A percentile compares a stretch with the other conserved stretches of the same genome.
These are phyloP conservation scores for Eulemur albifrons DNA, from an alignment of 2,797 vertebrate genomes.

Conservation along the genomic window DNA sequence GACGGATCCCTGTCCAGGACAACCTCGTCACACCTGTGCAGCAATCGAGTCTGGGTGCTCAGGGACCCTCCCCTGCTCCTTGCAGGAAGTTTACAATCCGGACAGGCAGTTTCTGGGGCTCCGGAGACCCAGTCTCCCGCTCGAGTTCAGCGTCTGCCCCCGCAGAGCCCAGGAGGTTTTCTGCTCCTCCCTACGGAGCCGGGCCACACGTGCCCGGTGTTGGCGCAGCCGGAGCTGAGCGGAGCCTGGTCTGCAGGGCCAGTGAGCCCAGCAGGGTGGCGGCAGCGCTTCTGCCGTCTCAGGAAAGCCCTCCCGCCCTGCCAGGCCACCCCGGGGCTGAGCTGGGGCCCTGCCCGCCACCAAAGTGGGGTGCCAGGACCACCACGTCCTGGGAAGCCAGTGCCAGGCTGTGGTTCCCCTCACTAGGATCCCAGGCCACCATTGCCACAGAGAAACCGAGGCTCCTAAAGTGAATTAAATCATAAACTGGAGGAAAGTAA, in stretches of 20 bases:
- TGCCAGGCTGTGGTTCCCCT: no score
- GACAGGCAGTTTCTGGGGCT: not conserved
- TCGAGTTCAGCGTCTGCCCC: not conserved
- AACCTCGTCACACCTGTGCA: not conserved
- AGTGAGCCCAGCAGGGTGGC: not conserved
- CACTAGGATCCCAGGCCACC: not conserved
- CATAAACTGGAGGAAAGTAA: not conserved
- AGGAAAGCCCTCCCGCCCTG: not conserved
- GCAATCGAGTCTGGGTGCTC: rapidly evolving
- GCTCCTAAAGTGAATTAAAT: not conserved
- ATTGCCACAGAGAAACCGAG: not conserved
- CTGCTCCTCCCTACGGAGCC: no score
- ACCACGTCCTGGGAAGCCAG: no score
- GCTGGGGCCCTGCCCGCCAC: not conserved
- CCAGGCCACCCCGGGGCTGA: rapidly evolving
- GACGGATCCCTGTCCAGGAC: rapidly evolving
- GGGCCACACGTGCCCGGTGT: rapidly evolving
- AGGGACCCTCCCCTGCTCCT: not conserved
- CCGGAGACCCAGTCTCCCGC: not conserved
- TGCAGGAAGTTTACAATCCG: not conserved
- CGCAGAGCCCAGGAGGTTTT: rapidly evolving
- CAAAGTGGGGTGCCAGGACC: no score
- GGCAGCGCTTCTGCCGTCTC: not conserved
- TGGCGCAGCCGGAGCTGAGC: rapidly evolving
- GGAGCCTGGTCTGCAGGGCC: not conserved